Evolutionary conservation across 53 echinoderm and acorn worm species (phyloP), one percentile per base, ranked within the genome.

Genomic region (Astropecten irregularis): DNA sequence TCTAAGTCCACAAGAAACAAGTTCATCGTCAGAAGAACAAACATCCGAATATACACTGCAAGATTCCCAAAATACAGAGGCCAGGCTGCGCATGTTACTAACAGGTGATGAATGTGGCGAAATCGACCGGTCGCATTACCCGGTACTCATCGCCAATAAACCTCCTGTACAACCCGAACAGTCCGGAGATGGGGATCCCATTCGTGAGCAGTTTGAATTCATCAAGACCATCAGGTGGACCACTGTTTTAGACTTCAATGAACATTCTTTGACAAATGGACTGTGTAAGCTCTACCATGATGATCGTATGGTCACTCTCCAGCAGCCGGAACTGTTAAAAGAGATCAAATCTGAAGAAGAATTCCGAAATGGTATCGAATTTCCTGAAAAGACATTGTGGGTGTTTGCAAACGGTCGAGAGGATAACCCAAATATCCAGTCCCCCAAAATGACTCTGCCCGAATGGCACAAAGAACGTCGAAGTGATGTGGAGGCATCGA

Each of bases 371-470:
- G 40, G 44, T 1, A 19, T 92, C 1, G 86, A 83, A 1, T 76
- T 87, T 68, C 74, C 69, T 11, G 89, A 92, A 38, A 49, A 87
- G 9, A 73, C 93, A 18, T n/a, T 86, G 0, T 93, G 93, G 93
- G 37, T 93, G 49, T 90, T 93, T 65, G 68, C 77, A 1, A 93
- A 93, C 52, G 90, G 93, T 38, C 83, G 90, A 11, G 86, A 83
- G 28, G 89, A 87, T 59, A 34, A 62, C n/a, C 36, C 47, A 52
- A 70, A 69, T 14, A 34, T 61, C 23, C 34, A 23, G 49, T 26
- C 21, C 2, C 82, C 76, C 18, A 47, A 26, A 22, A 64, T 83
- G 73, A 53, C 19, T 54, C 25, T 68, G 30, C 57, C 9, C 3
- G 82, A 92, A 9, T 92, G 92, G 93, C 73, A 90, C 61, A 73